These are phyloP conservation scores for Cotesia glomerata DNA, from an alignment of 1,140 invertebrate genomes.

Conservation along the genomic window DNA sequence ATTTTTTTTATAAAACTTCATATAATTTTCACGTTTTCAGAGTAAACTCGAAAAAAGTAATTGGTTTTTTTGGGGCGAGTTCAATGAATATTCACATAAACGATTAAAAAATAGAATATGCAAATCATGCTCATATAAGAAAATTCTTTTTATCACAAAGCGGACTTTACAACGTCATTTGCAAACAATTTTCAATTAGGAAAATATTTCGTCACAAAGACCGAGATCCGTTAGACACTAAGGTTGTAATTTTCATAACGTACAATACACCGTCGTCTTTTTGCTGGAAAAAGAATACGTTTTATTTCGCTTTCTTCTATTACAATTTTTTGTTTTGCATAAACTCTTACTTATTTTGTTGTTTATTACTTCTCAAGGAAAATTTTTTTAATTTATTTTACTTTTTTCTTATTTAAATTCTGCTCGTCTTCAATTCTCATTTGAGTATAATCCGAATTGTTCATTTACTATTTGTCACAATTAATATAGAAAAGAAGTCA, in stretches of 20 bases:
- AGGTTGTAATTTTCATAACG: neutral
- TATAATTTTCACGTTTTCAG: no score
- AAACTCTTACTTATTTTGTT: neutral
- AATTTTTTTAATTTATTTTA: neutral
- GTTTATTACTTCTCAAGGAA: neutral
- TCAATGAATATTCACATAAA: no score
- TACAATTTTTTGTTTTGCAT: slow-evolving; percentile 6
- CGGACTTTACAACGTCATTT: no score
- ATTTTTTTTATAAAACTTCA: no score
- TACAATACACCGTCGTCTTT: no score
- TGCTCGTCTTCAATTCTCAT: slow-evolving; percentile 13
- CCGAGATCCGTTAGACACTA: neutral
- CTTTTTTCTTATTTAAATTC: slow-evolving; percentile 8
- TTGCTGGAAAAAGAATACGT: no score
- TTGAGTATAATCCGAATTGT: slow-evolving; percentile 7
- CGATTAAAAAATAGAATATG: no score
- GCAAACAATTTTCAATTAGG: neutral
- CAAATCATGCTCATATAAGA: no score
- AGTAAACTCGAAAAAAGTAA: no score
- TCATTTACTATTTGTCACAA: slow-evolving; percentile 16
- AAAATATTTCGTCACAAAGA: neutral
- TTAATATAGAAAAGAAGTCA: neutral
- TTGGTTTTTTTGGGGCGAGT: no score
- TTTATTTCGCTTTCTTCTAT: no score
- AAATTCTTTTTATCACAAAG: no score